Conservation (phyloP, 2,797 vertebrate genomes). For the Pipistrellus pipistrellus region DNA sequence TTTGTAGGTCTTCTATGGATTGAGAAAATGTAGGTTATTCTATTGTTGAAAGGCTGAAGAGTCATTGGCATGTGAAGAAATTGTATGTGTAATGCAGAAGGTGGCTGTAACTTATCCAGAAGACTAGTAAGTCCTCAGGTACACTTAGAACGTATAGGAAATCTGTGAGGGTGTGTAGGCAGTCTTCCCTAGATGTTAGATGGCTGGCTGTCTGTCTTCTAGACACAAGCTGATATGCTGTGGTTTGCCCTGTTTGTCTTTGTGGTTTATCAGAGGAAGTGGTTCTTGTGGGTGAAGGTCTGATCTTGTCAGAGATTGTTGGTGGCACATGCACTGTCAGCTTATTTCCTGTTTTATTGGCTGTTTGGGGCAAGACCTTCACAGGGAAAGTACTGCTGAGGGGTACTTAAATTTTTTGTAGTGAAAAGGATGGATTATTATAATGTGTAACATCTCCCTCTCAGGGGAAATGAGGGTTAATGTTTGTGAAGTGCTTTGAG, state of each 20-base stretch:
- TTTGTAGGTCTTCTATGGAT: constrained; percentile 45
- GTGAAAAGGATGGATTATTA: neutral
- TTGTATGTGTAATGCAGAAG: neutral
- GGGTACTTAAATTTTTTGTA: constrained; percentile 42
- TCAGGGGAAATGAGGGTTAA: neutral
- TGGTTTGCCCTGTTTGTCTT: constrained; percentile 83
- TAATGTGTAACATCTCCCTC: neutral
- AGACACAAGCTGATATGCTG: constrained; percentile 71
- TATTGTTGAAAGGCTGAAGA: constrained; percentile 32
- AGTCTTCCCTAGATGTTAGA: constrained; percentile 3
- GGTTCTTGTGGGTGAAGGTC: constrained; percentile 87
- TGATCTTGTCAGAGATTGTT: constrained; percentile 84
- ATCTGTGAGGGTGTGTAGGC: neutral
- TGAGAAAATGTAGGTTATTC: constrained; percentile 51
- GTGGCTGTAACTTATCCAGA: neutral
- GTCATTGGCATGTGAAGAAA: constrained; percentile 38
- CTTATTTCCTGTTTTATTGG: constrained; percentile 78
- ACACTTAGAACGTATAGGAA: neutral
- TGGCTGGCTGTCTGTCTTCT: constrained; percentile 45
- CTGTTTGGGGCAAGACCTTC: constrained; percentile 65
- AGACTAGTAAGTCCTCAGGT: neutral
- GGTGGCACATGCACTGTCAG: constrained; percentile 71
- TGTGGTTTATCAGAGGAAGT: constrained; percentile 87
- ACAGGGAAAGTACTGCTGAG: constrained; percentile 61
- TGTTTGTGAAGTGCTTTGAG: constrained; percentile 44